Conservation (phyloP, 2,888 invertebrate species). For the Drosophila vallismaia region DNA sequence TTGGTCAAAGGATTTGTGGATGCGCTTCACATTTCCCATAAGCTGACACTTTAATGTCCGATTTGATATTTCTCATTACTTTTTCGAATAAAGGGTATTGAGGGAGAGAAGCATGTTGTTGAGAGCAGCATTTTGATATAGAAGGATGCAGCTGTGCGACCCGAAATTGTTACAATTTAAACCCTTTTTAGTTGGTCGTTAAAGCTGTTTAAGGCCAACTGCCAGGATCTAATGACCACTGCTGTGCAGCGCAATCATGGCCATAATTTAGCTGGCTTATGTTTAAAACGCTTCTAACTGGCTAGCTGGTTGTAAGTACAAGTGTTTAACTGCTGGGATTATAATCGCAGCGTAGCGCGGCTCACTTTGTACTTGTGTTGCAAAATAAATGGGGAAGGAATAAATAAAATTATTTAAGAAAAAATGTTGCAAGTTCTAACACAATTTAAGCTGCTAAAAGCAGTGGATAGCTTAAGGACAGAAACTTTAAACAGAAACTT, state of each 20-base stretch:
- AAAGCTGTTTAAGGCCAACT: constrained; percentile 6
- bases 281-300: constrained; percentile 1
- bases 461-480: too few relatives aligned
- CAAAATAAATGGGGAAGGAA: not conserved
- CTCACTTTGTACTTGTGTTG: not conserved
- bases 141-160: not conserved
- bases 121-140: too few relatives aligned
- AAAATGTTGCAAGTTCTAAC: too few relatives aligned
- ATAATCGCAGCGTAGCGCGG: constrained; percentile 26
- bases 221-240: constrained; percentile 24
- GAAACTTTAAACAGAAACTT: too few relatives aligned
- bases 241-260: constrained; percentile 24
- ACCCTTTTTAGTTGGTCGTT: not conserved
- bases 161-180: constrained; percentile 3
- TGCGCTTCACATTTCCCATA: not conserved
- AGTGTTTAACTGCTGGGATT: constrained; percentile 58
- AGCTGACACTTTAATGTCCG: not conserved
- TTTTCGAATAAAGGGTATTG: not conserved
- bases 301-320: not conserved
- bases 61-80: not conserved
- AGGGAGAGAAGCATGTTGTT: not conserved
- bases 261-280: constrained; percentile 18
- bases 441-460: too few relatives aligned
- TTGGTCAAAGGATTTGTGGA: not conserved
- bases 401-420: not conserved